Evolutionary conservation across 2,888 invertebrate species (phyloP).

Genomic region (Pycnomerus fuliginosus): DNA sequence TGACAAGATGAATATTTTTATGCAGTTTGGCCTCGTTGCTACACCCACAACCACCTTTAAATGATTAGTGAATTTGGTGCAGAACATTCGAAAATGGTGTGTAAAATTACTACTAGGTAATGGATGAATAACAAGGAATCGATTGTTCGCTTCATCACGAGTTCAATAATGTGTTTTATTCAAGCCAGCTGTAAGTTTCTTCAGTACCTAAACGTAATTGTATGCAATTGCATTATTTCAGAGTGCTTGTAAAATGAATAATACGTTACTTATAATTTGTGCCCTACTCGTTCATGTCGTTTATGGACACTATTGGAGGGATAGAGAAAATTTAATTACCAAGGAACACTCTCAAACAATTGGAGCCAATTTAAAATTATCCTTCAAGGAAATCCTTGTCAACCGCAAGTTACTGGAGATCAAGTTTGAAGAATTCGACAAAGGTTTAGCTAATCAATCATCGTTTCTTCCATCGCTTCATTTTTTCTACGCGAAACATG

Average conservation of each 20-base stretch:
- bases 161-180: not conserved
- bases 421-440: slow-evolving; percentile 42
- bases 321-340: slow-evolving; percentile 26
- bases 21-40: no score
- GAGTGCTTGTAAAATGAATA: not conserved
- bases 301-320: slow-evolving; percentile 30
- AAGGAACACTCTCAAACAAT: slow-evolving; percentile 26
- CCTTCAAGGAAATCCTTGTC: slow-evolving; percentile 35
- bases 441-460: slow-evolving; percentile 36
- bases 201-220: not conserved
- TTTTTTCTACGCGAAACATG: slow-evolving; percentile 61
- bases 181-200: not conserved
- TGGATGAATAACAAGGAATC: not conserved
- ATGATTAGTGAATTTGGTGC: no score
- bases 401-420: slow-evolving; percentile 41
- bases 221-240: not conserved
- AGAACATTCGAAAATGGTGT: not conserved
- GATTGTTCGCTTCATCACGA: not conserved
- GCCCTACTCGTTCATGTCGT: not conserved
- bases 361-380: slow-evolving; percentile 45
- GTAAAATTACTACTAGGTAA: not conserved
- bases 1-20: no score
- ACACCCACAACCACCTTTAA: not conserved
- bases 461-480: slow-evolving; percentile 64
- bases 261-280: not conserved